Conservation (phyloP, 2,888 invertebrate species). For the Girardia tigrina region DNA sequence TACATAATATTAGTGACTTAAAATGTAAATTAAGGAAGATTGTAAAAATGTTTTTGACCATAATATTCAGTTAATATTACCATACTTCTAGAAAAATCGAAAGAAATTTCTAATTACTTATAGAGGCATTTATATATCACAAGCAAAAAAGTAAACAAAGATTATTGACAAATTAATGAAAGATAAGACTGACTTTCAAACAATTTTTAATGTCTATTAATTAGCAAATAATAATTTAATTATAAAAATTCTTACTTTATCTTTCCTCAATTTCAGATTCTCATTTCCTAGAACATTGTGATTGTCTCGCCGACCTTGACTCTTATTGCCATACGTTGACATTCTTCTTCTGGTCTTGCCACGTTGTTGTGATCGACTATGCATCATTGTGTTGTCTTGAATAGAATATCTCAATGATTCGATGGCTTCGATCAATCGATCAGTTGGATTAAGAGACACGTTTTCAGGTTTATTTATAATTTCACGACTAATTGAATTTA, state of each 20-base stretch:
- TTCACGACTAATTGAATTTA: background rate
- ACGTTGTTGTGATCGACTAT: constrained; percentile 31
- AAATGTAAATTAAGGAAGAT: too few species aligned
- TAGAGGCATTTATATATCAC: too few species aligned
- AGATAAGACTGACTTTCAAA: too few species aligned
- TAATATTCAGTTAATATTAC: too few species aligned
- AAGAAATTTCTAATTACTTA: too few species aligned
- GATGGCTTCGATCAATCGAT: constrained; percentile 39
- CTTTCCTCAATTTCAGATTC: constrained; percentile 29
- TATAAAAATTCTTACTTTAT: constrained; percentile 33
- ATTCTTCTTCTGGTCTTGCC: background rate
- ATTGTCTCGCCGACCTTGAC: constrained; percentile 14
- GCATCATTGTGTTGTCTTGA: constrained; percentile 39
- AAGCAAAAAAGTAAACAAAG: too few species aligned
- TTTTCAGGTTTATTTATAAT: constrained; percentile 17
- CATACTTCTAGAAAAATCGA: too few species aligned
- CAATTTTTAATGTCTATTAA: too few species aligned
- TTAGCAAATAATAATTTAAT: too few species aligned
- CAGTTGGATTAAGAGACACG: constrained; percentile 34
- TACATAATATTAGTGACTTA: too few species aligned
- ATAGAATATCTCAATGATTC: constrained; percentile 39
- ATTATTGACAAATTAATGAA: too few species aligned
- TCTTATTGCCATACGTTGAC: constrained; percentile 15
- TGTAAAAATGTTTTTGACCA: too few species aligned
- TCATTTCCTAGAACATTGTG: constrained; percentile 24